Evolutionary conservation across 2,797 vertebrate species (phyloP).

Genomic region (Dipus sagitta): DNA sequence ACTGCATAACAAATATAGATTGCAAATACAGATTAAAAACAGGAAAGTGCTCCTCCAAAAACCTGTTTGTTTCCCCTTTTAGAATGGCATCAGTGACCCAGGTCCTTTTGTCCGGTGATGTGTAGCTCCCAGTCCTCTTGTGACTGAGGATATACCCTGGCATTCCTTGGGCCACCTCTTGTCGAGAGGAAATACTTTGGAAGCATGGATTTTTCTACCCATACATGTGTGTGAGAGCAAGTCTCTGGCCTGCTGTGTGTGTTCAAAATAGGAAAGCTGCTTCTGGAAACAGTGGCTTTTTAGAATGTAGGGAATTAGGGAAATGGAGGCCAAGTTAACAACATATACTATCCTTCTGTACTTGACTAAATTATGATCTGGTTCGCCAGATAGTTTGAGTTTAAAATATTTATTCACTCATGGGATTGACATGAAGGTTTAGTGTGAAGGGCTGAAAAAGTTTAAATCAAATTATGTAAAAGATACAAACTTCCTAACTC

Average conservation of each 20-base stretch:
- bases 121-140: neutral
- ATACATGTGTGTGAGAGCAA: fast-evolving
- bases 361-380: neutral
- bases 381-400: neutral
- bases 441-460: neutral
- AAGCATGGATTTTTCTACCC: neutral
- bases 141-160: neutral
- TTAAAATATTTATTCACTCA: neutral
- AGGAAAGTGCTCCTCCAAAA: too few relatives aligned
- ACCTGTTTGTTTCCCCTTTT: neutral
- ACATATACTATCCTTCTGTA: neutral
- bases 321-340: neutral
- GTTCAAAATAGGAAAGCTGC: neutral
- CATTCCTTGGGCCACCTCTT: neutral
- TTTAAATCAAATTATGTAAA: constrained; percentile 1
- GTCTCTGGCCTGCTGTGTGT: neutral
- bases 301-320: neutral
- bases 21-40: too few relatives aligned
- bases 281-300: neutral
- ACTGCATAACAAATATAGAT: neutral
- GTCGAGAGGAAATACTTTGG: neutral
- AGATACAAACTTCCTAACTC: neutral
- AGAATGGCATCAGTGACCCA: neutral
- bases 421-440: neutral
- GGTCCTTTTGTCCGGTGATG: neutral